Conservation (phyloP, 2,113 vertebrate species). For the Aythya baeri region DNA sequence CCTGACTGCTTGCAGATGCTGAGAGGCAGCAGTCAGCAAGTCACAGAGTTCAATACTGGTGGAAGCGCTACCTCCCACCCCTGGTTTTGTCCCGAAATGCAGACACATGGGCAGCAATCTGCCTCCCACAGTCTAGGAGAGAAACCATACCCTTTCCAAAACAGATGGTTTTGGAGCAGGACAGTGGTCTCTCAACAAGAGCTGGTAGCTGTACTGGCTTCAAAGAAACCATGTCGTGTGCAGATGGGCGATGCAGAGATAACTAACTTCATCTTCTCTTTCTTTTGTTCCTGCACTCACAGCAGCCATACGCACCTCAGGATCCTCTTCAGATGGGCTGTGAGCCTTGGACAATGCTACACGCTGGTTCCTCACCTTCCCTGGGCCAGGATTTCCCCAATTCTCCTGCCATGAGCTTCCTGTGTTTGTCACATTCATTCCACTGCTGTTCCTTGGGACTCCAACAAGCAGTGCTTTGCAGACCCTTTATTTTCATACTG, state of each 20-base stretch:
- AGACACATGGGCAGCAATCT: not conserved
- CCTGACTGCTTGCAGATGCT: not conserved
- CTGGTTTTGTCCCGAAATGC: not conserved
- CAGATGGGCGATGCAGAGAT: not conserved
- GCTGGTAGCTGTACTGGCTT: not conserved
- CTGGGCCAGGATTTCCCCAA: not conserved
- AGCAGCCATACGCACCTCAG: not conserved
- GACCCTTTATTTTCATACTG: not conserved
- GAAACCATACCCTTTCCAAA: not conserved
- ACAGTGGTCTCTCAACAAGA: not conserved
- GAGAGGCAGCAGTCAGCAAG: too few relatives aligned
- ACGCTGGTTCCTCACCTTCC: not conserved
- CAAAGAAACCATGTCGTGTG: not conserved
- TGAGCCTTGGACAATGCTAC: not conserved
- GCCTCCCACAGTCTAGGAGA: not conserved
- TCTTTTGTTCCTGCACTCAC: not conserved
- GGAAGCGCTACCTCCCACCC: not conserved
- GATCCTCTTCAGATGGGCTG: not conserved
- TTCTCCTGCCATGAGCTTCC: not conserved
- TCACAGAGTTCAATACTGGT: not conserved
- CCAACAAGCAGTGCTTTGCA: not conserved
- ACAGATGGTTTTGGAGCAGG: not conserved
- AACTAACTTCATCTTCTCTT: not conserved
- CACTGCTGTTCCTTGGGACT: not conserved
- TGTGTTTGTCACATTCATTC: not conserved